Evolutionary conservation across 2,888 invertebrate species (phyloP), one percentile per base, ranked within the genome.

Genomic region (Crematogaster levior): DNA sequence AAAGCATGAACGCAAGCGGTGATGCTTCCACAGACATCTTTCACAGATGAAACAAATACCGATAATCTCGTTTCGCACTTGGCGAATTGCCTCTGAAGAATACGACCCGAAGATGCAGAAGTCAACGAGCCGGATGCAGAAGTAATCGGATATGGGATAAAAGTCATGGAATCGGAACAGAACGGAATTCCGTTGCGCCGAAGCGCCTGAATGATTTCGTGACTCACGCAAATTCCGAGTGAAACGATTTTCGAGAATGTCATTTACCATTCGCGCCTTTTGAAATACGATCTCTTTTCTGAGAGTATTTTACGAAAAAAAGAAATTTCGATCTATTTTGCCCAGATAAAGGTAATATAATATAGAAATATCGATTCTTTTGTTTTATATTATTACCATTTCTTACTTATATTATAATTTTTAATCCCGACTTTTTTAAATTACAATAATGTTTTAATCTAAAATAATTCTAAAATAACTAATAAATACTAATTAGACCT

Each of bases 41-140:
- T 68, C 30, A 21, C 56, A 34, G 43, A 37, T 70, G 56, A 86
- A 84, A 88, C 86, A 83, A 89, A 89, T 89, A 80, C 81, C 51
- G 24, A 82, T 75, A 82, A 86, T 89, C 82, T 84, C 56, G 80
- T 84, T 73, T 77, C 58, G 40, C 58, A 83, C 58, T 72, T 68
- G 61, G 15, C 63, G 58, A 63, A 72, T 3, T 61, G 77, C 46
- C 74, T 40, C 56, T 70, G 83, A 88, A 84, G 79, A 85, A 86
- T 89, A 83, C 37, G 43, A 46, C 48, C 81, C 18, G 21, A 24
- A 65, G 75, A 77, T 40, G 53, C 18, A 66, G 18, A 61, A 79
- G 56, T 30, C 60, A 27, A 37, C 53, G 53, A 66, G 24, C 12
- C 40, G 74, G 43, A 85, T 83, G 74, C 65, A 60, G 83, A 83